phyloP scores from a whole-genome alignment of 1,140 invertebrate species.

The Coptotermes formosanus region DNA sequence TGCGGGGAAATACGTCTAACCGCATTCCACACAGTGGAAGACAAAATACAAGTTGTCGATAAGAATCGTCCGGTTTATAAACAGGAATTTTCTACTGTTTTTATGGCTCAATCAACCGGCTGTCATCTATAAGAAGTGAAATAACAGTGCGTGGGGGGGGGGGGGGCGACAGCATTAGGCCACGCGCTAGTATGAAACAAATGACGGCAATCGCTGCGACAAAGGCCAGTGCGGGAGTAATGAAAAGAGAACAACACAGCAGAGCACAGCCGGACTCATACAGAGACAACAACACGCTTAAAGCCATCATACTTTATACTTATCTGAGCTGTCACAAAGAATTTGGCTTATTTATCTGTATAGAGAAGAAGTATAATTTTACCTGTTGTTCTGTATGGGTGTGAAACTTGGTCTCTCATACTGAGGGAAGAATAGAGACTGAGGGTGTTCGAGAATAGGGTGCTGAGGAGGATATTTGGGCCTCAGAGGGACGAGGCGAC shows the following conservation, averaged over 20 bases:
- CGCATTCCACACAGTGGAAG: too few species aligned
- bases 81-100: not conserved
- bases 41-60: not conserved
- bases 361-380: too few species aligned
- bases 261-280: not conserved
- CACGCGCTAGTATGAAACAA: conserved; percentile 3
- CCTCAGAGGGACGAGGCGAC: too few species aligned
- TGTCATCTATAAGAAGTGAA: not conserved
- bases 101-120: not conserved
- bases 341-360: too few species aligned
- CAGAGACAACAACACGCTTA: not conserved
- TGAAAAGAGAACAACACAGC: not conserved
- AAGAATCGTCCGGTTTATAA: not conserved
- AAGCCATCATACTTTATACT: not conserved
- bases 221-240: not conserved
- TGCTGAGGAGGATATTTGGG: too few species aligned
- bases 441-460: too few species aligned
- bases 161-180: not conserved
- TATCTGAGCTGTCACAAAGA: not conserved
- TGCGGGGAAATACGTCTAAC: too few species aligned
- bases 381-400: too few species aligned
- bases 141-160: not conserved
- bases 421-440: too few species aligned
- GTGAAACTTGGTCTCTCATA: too few species aligned
- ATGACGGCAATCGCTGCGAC: not conserved